Evolutionary conservation across 2,888 invertebrate genomes (phyloP), one percentile per base, ranked within the genome.

Genomic region (Hirtodrosophila alboralis): DNA sequence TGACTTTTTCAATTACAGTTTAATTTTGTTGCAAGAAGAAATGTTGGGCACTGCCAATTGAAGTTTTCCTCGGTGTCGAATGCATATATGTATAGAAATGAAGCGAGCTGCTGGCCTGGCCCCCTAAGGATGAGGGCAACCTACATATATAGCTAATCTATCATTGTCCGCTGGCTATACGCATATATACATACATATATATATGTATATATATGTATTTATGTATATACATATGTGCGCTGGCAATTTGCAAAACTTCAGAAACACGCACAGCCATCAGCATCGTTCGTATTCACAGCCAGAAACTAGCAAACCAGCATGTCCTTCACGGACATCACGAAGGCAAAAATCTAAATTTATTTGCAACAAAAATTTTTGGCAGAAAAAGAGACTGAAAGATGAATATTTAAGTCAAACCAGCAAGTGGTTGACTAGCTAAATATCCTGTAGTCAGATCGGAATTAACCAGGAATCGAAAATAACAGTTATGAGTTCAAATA

Each of bases 1-100:
- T 81, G 81, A 84, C 84, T 81, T 81, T 81, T 81, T 84, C 84
- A 81, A 81, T 81, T 81, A 84, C 84, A 75, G 66, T 81, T 84
- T 84, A 75, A 79, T 79, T 79, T 79, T 83, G 79, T 83, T 79
- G 70, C 79, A 68, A 78, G 75, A 68, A 78, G 75, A 75, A 60
- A 66, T 73, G 66, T 64, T 72, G 54, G 54, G 71, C 68, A 51
- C 74, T 83, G 70, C 65, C 79, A 80, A 67, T 80, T 83, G 79
- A 80, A 83, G 79, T 80, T 83, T 71, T 52, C 72, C 44, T 40
- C 33, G n/a, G n/a, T 49, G 38, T 37, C n/a, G 28, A 10, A 10
- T 4, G 31, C 31, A 21, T n/a, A 18, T 3, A 18, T 9, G 21
- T 18, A 36, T 36, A 23, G n/a, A n/a, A 23, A 23, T 8, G 18